A percentile compares a stretch with the other conserved stretches of the same genome.
phyloP scores from a whole-genome alignment of 2,888 invertebrate genomes.

The Agonopterix arenella region DNA sequence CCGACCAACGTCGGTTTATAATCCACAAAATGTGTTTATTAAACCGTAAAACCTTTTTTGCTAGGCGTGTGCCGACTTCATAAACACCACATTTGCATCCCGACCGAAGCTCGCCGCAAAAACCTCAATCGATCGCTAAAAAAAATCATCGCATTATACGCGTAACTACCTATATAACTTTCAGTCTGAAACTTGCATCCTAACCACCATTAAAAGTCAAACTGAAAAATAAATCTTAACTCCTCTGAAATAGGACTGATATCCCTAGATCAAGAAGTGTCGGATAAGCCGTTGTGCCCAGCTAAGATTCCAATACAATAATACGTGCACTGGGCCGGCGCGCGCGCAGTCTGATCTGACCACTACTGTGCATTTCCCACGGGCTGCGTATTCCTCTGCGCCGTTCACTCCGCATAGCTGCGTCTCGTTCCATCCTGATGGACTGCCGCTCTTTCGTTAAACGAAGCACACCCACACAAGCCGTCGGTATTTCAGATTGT shows the following conservation, averaged over 20 bases:
- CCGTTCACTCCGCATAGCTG: conserved; percentile 47
- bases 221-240: conserved; percentile 27
- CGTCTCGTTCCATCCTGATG: conserved; percentile 59
- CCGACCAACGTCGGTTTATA: conserved; percentile 15
- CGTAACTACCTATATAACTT: conserved; percentile 57
- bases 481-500: conserved; percentile 73
- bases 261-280: conserved; percentile 9
- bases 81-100: conserved; percentile 70
- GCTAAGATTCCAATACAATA: conserved; percentile 67
- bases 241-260: conserved; percentile 19
- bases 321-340: conserved; percentile 76
- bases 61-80: conserved; percentile 65
- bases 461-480: conserved; percentile 76
- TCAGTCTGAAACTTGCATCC: conserved; percentile 19
- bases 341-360: conserved; percentile 74
- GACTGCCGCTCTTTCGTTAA: conserved; percentile 75
- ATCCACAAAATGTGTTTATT: conserved; percentile 44
- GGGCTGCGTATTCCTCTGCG: conserved; percentile 52
- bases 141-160: conserved; percentile 69
- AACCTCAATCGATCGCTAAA: conserved; percentile 74
- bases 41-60: conserved; percentile 45
- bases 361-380: conserved; percentile 79
- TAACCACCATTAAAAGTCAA: conserved; percentile 12
- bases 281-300: conserved; percentile 44
- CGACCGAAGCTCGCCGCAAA: conserved; percentile 60